A percentile compares a stretch with the other conserved stretches of the same genome.
Evolutionary conservation across 92 coral and sea anemone species (phyloP).

Genomic region (Montipora capitata): DNA sequence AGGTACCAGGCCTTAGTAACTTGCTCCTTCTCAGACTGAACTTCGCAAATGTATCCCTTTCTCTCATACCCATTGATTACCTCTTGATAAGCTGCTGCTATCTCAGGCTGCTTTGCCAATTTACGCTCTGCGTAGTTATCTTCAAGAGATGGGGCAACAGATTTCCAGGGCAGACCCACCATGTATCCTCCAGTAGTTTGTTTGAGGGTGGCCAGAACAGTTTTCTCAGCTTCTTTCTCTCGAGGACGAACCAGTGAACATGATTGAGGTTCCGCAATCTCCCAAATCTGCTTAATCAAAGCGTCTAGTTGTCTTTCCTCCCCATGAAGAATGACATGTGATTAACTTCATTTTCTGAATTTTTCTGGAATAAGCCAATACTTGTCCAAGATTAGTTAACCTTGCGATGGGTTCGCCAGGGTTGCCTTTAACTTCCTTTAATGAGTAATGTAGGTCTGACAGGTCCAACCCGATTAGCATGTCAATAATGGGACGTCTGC

Average conservation of each 20-base stretch:
- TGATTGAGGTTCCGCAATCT: constrained; percentile 4
- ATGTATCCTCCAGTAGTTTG: constrained; percentile 21
- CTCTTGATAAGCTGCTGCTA: neutral
- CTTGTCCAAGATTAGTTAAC: neutral
- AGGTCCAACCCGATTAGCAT: constrained; percentile 58
- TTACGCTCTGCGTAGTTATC: constrained; percentile 38
- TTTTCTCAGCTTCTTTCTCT: neutral
- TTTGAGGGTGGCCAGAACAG: constrained; percentile 16
- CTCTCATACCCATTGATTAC: neutral
- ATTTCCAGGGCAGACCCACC: constrained; percentile 51
- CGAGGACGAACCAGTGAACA: constrained; percentile 3
- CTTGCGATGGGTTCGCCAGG: neutral
- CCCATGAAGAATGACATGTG: neutral
- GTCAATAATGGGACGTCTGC: too few relatives aligned
- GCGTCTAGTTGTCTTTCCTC: neutral
- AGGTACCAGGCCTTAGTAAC: neutral
- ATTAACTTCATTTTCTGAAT: neutral
- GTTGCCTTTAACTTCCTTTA: too few relatives aligned
- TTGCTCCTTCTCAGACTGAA: neutral
- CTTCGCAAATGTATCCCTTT: neutral
- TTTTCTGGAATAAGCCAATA: neutral
- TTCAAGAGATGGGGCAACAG: neutral
- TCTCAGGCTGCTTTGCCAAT: constrained; percentile 33
- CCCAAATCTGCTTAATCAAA: neutral
- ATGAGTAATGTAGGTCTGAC: neutral